A percentile compares a stretch with the other conserved stretches of the same genome.
Evolutionary conservation across 2,797 vertebrate species (phyloP).

Genomic region (Mormyrus proboscirostris): DNA sequence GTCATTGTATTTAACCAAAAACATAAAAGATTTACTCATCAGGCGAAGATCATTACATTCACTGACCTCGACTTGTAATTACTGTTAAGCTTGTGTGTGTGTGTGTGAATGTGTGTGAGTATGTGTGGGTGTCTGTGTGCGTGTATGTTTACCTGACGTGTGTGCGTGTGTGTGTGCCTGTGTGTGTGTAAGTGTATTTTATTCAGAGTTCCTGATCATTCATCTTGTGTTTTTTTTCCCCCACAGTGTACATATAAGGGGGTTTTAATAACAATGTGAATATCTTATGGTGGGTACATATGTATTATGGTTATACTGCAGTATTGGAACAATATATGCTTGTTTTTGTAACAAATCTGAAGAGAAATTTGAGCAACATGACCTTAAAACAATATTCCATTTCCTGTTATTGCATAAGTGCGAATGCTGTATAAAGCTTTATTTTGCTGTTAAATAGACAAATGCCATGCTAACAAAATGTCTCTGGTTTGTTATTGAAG

Average conservation of each 20-base stretch:
- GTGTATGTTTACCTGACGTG: too few species aligned
- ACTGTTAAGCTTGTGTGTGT: neutral
- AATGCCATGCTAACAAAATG: conserved; percentile 33
- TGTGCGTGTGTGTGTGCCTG: neutral
- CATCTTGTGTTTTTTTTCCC: neutral
- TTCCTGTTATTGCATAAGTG: neutral
- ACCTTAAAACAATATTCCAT: neutral
- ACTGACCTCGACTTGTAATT: neutral
- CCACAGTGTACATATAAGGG: neutral
- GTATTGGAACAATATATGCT: conserved; percentile 13
- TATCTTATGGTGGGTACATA: neutral
- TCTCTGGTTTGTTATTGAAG: conserved; percentile 42
- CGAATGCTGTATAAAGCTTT: conserved; percentile 26
- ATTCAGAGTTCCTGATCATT: neutral
- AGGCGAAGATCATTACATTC: neutral
- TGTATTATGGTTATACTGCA: neutral
- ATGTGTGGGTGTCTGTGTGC: neutral
- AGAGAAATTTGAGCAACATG: neutral
- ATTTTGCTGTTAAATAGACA: conserved; percentile 24
- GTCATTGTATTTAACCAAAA: neutral
- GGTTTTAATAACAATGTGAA: neutral
- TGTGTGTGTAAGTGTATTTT: neutral
- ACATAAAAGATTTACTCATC: neutral
- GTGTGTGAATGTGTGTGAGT: neutral
- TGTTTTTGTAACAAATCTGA: conserved; percentile 18